Evolutionary conservation across 2,888 invertebrate species (phyloP).

Genomic region (Automeris io): DNA sequence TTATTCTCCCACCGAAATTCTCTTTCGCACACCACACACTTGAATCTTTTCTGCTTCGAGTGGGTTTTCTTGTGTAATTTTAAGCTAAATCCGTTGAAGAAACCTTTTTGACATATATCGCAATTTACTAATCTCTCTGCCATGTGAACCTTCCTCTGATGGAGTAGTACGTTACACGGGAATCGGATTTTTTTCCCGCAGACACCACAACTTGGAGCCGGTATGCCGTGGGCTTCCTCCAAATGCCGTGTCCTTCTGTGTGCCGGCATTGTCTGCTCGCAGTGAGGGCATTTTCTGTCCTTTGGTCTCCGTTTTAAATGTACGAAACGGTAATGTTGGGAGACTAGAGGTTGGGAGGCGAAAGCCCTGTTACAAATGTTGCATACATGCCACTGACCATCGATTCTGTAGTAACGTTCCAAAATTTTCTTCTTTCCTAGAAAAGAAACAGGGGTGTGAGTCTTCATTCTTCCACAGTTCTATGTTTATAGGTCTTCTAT

Average conservation of each 20-base stretch:
- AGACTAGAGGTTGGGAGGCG: conserved; percentile 36
- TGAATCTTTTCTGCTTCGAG: conserved; percentile 21
- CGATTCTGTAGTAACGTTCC: conserved; percentile 26
- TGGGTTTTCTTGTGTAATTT: conserved; percentile 29
- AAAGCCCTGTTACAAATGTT: conserved; percentile 33
- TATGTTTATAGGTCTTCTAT: too few relatives aligned
- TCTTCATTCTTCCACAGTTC: not conserved
- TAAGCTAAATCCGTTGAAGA: conserved; percentile 37
- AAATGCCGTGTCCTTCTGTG: conserved; percentile 38
- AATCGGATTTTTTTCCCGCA: conserved; percentile 46
- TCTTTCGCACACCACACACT: conserved; percentile 25
- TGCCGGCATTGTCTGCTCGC: conserved; percentile 33
- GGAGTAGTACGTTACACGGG: conserved; percentile 35
- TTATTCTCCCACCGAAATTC: conserved; percentile 31
- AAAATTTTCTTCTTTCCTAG: conserved; percentile 26
- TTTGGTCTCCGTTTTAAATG: conserved; percentile 39
- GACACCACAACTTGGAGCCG: conserved; percentile 42
- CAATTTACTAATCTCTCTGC: conserved; percentile 52
- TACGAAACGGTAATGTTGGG: conserved; percentile 45
- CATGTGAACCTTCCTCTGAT: conserved; percentile 47
- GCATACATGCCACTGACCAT: conserved; percentile 29
- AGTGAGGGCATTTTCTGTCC: conserved; percentile 37
- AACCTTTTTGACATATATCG: conserved; percentile 62
- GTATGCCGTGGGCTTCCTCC: conserved; percentile 42
- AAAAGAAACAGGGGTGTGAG: conserved; percentile 29